Evolutionary conservation across 2,888 invertebrate genomes (phyloP), one percentile per base, ranked within the genome.

Genomic region (Idaea biselata): DNA sequence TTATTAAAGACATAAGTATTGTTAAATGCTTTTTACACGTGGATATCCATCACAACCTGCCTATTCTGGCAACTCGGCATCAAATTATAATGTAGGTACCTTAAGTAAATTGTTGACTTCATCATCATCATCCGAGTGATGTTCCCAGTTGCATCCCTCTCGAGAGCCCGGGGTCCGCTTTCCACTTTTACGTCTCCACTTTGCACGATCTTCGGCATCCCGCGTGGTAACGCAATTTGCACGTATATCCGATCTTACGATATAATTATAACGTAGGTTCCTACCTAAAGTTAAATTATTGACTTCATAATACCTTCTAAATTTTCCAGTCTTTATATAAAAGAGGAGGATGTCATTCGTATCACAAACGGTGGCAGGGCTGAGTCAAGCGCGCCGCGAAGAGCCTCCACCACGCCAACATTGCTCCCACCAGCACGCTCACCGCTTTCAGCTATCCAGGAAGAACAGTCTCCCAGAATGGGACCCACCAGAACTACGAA

Each of bases 271-370:
- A 25, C 25, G 25, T 25, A 25, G 25, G 25, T 25, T n/a, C n/a
- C n/a, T n/a, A n/a, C n/a, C n/a, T n/a, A 25, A 44, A 14, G 44
- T 44, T 44, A 44, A 44, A 44, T 44, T 44, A 11, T 44, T 11
- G 6, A 11, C 44, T 44, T 44, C 44, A 44, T 44, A 44, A 44
- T 44, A 44, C 44, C 44, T 44, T 44, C 44, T 44, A 44, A 44
- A 75, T 79, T 79, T 84, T 82, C 71, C 83, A 84, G 83, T 83
- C 73, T 53, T 55, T 56, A 58, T 58, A 53, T 64, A 64, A 63
- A n/a, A n/a, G n/a, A n/a, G n/a, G 62, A 66, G 67, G 75, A 93
- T 93, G 93, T 93, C 93, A 70, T 93, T 93, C 85, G 91, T 93
- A 72, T 93, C 93, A 55, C 93, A 93, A 89, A 93, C 93, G 55